These are phyloP conservation scores for Hartigia nigra DNA, from an alignment of 2,888 invertebrate species.

Conservation along the genomic window DNA sequence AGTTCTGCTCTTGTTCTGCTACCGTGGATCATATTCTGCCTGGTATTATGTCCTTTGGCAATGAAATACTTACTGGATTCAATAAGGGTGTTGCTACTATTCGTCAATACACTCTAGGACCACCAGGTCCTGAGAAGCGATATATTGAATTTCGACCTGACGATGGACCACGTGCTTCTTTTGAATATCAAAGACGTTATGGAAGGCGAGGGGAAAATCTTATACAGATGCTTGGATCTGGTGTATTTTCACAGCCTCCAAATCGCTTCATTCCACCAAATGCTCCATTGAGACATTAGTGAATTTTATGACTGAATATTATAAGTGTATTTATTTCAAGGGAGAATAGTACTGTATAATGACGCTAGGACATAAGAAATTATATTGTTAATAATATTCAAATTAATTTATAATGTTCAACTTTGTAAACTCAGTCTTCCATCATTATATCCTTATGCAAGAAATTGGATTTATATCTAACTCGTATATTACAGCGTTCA, in stretches of 20 bases:
- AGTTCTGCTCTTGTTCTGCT: background rate
- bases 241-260: slow-evolving; percentile 14
- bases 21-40: background rate
- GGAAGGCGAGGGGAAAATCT: slow-evolving; percentile 50
- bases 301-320: background rate
- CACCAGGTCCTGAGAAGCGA: slow-evolving; percentile 12
- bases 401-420: background rate
- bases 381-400: background rate
- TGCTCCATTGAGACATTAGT: background rate
- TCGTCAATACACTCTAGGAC: background rate
- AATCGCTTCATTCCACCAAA: background rate
- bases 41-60: background rate
- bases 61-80: background rate
- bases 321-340: background rate
- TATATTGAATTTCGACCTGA: slow-evolving; percentile 39
- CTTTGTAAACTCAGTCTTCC: background rate
- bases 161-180: slow-evolving; percentile 37
- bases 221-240: slow-evolving; percentile 47
- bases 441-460: background rate
- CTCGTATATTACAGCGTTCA: background rate
- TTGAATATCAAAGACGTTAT: slow-evolving; percentile 38
- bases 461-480: background rate
- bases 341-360: no score
- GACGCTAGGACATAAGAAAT: no score
- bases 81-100: background rate